These are phyloP conservation scores for Cydia splendana DNA, from an alignment of 1,140 invertebrate species.

Conservation along the genomic window DNA sequence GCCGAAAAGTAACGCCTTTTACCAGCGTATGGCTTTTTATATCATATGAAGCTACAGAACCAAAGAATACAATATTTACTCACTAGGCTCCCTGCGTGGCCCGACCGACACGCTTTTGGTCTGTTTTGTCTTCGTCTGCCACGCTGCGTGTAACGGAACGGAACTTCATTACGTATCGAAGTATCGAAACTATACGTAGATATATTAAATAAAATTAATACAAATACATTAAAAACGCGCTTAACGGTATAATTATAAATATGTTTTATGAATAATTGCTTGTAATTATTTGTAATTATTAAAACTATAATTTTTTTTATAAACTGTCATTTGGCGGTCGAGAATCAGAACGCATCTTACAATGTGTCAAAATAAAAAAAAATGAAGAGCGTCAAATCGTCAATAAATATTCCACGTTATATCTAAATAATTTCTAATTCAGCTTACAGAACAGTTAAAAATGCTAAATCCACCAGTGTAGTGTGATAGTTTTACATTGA, in stretches of 20 bases:
- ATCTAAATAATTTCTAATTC: constrained; percentile 40
- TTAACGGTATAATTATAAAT: not conserved
- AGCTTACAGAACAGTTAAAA: constrained; percentile 44
- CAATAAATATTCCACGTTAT: constrained; percentile 61
- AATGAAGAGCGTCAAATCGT: constrained; percentile 62
- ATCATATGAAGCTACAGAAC: too few species aligned
- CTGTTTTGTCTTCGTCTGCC: too few species aligned
- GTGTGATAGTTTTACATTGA: constrained; percentile 38
- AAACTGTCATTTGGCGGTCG: not conserved
- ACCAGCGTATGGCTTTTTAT: too few species aligned
- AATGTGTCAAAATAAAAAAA: constrained; percentile 52
- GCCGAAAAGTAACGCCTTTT: too few species aligned
- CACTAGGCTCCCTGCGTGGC: too few species aligned
- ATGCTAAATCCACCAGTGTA: constrained; percentile 64
- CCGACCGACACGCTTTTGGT: too few species aligned
- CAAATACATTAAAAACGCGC: not conserved
- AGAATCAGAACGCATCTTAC: constrained; percentile 9
- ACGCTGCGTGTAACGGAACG: too few species aligned
- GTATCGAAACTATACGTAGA: too few species aligned
- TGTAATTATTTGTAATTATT: not conserved
- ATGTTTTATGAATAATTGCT: not conserved
- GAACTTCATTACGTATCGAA: too few species aligned
- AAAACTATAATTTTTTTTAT: not conserved
- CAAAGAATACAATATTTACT: too few species aligned
- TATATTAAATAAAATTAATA: too few species aligned